phyloP scores from a whole-genome alignment of 2,888 invertebrate species.

The Agrotis segetum region DNA sequence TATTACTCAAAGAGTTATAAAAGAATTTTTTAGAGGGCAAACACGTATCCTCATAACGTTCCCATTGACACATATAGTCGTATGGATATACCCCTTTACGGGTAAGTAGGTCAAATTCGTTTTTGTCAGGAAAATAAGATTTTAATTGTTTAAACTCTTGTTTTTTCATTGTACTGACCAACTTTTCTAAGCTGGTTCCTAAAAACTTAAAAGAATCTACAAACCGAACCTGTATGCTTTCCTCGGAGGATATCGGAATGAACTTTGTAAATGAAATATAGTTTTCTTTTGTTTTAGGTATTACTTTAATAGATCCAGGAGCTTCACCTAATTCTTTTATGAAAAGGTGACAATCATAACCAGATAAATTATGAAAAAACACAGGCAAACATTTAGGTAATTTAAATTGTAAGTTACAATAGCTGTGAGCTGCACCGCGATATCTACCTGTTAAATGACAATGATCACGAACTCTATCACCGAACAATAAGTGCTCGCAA shows the following conservation, averaged over 20 bases:
- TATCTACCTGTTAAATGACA: slow-evolving; percentile 34
- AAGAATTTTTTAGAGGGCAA: background rate
- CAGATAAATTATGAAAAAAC: slow-evolving; percentile 45
- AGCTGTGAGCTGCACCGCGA: slow-evolving; percentile 30
- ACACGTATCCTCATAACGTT: background rate
- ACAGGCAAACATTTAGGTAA: slow-evolving; percentile 32
- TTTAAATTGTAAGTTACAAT: slow-evolving; percentile 33
- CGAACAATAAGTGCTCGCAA: background rate
- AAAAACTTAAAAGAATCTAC: slow-evolving; percentile 4
- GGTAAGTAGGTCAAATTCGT: background rate
- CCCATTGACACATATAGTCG: background rate
- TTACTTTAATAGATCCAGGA: background rate
- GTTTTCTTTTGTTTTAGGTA: slow-evolving; percentile 5
- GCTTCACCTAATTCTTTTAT: slow-evolving; percentile 1
- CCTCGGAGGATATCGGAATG: background rate
- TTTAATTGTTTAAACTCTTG: slow-evolving; percentile 8
- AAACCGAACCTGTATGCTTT: background rate
- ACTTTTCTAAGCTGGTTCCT: background rate
- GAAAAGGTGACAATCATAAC: slow-evolving; percentile 39
- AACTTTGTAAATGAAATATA: slow-evolving; percentile 14
- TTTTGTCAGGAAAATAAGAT: slow-evolving; percentile 5
- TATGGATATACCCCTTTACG: background rate
- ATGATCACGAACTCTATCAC: slow-evolving; percentile 32
- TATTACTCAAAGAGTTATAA: background rate
- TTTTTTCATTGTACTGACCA: slow-evolving; percentile 17